Evolutionary conservation across 2,113 vertebrate species (phyloP).

Genomic region (Apteryx mantelli): DNA sequence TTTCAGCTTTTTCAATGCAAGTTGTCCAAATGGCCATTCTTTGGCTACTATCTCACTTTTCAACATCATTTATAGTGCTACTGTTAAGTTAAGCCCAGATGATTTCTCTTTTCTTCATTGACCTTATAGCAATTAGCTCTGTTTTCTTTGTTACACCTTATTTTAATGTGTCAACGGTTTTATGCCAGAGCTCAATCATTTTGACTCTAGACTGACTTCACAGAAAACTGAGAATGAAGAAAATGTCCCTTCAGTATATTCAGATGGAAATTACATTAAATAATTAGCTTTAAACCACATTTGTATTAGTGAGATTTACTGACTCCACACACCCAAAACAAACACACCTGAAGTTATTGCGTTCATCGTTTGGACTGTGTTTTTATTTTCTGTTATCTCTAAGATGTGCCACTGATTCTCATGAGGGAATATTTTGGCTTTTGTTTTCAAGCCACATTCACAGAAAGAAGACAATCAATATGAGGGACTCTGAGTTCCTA

Average conservation of each 20-base stretch:
- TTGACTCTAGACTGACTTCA: background rate
- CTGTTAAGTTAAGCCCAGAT: constrained; percentile 1
- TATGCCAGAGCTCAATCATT: constrained; percentile 26
- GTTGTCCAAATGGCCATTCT: background rate
- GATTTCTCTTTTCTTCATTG: constrained; percentile 21
- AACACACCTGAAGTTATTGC: background rate
- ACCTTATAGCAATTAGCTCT: constrained; percentile 5
- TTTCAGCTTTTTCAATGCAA: background rate
- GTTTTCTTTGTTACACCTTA: constrained; percentile 27
- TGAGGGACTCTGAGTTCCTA: background rate
- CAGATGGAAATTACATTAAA: constrained; percentile 6
- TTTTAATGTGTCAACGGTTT: constrained; percentile 41
- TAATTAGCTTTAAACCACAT: constrained; percentile 25
- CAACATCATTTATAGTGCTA: background rate
- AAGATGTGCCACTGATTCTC: background rate
- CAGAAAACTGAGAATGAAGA: background rate
- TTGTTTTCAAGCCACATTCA: background rate
- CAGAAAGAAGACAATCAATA: background rate
- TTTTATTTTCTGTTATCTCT: background rate
- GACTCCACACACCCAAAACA: background rate
- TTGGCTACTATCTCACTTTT: background rate
- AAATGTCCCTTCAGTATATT: background rate
- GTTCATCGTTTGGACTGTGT: background rate
- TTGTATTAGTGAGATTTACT: background rate
- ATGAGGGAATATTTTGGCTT: background rate